Base-by-base conservation (phyloP, 2,888 invertebrate genomes). In the Phengaris alcon region DNA sequence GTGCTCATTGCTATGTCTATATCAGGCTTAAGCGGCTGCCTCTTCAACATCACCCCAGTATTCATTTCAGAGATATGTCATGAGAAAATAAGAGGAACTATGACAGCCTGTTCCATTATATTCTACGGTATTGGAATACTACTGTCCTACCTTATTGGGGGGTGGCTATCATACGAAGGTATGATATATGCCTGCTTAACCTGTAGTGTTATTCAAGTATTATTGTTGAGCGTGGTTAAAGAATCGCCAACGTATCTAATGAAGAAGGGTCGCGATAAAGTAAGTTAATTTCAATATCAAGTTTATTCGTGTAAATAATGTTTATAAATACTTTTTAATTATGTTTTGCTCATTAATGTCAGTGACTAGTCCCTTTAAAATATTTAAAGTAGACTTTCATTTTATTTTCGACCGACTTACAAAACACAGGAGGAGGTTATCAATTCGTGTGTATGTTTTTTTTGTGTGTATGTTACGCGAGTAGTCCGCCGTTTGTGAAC, bases 211-310 rank as follows among this genome's bases (percentile, higher is more conserved):
- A 2, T 82, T 0, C 85, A 85, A 0, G 78, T 85, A 0, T 57
- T 83, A 0, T 6, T 86, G 35, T 55, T 89, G 6, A 46, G 64
- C 9, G 44, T 85, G 0, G 74, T 90, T 51, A 87, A 82, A 77
- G 92, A 91, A 35, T 87, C 92, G 0, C 90, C 92, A 0, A 78
- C 84, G 48, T 85, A 80, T 75, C 79, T 90, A n/a, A 84, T 91
- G 89, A 83, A 83, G 59, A 87, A 82, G 68, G 88, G 87, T 1
- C 77, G 79, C 12, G 87, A 90, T 68, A 79, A 84, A 82, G 91
- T 90, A 74, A 81, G 87, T 88, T 64, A 80, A 82, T 68, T 15
- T 68, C 51, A 73, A 15, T n/a, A 22, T 9, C 15, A 68, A 35
- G n/a, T n/a, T 55, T 13, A 55, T n/a, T n/a, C 22, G 22, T 22